Evolutionary conservation across 2,113 vertebrate genomes (phyloP).

Genomic region (Sinocyclocheilus anshuiensis): DNA sequence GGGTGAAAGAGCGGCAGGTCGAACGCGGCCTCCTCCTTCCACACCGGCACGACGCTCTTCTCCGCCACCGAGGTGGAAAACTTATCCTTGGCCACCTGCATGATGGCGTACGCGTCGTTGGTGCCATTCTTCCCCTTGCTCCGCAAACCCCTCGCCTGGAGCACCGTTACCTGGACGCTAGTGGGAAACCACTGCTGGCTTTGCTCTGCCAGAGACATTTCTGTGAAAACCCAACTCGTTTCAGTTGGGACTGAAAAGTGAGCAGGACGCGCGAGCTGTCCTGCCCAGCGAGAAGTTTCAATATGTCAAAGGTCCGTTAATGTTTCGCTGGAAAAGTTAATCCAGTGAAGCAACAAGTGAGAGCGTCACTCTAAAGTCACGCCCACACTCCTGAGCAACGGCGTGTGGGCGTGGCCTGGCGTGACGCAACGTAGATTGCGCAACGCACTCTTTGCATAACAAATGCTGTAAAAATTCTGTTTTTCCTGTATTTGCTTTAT

Average conservation of each 20-base stretch:
- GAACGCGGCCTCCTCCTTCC: constrained; percentile 92
- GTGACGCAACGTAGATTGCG: constrained; percentile 6
- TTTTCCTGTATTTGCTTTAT: not conserved
- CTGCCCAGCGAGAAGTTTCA: not conserved
- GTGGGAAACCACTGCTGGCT: constrained; percentile 84
- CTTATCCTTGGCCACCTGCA: constrained; percentile 91
- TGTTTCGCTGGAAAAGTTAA: constrained; percentile 38
- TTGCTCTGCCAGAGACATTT: constrained; percentile 77
- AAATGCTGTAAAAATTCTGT: not conserved
- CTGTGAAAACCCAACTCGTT: not conserved
- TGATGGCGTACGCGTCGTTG: constrained; percentile 89
- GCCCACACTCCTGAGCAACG: not conserved
- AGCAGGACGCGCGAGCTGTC: not conserved
- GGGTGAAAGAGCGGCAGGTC: constrained; percentile 81
- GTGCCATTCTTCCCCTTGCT: constrained; percentile 84
- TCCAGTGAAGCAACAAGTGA: constrained; percentile 43
- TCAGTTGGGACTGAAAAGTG: not conserved
- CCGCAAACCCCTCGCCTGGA: constrained; percentile 83
- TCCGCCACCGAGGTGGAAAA: constrained; percentile 88
- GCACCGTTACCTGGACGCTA: constrained; percentile 89
- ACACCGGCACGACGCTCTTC: constrained; percentile 83
- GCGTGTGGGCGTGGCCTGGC: constrained; percentile 23
- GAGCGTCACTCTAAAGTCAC: not conserved
- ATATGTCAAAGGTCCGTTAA: not conserved
- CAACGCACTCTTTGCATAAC: not conserved